These are phyloP conservation scores for Gryon sp. DNA, from an alignment of 1,140 invertebrate genomes.

Conservation along the genomic window DNA sequence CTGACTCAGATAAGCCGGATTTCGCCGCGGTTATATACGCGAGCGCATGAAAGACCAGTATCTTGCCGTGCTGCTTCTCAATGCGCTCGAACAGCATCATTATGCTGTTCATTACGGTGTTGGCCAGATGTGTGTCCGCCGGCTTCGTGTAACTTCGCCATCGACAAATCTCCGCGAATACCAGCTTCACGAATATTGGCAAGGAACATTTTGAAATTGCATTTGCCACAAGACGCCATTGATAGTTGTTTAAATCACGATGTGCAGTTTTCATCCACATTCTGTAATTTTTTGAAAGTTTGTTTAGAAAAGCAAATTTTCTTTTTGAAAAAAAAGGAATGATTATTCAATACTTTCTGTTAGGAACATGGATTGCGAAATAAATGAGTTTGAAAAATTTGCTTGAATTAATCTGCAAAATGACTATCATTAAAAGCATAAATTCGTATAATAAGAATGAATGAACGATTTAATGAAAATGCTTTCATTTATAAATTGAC, in stretches of 20 bases:
- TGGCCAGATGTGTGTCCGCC: constrained; percentile 93
- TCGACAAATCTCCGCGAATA: constrained; percentile 96
- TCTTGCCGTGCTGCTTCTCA: constrained; percentile 95
- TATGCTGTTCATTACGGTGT: constrained; percentile 98
- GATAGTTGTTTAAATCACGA: constrained; percentile 93
- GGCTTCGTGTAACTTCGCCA: constrained; percentile 98
- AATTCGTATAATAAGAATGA: no score
- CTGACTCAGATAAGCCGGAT: constrained; percentile 94
- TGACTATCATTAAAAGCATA: no score
- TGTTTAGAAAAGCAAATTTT: no score
- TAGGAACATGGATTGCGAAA: no score
- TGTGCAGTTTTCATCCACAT: constrained; percentile 96
- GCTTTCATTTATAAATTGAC: no score
- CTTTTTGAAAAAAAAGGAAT: no score
- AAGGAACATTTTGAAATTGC: constrained; percentile 95
- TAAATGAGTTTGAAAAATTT: no score
- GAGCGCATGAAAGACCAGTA: constrained; percentile 94
- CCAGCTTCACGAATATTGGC: constrained; percentile 98
- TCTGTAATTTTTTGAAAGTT: no score
- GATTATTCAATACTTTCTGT: no score
- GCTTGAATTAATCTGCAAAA: no score
- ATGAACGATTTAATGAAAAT: no score
- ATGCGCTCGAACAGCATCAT: constrained; percentile 98
- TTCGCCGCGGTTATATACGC: constrained; percentile 97
- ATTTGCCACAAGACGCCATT: constrained; percentile 96